Base-by-base conservation (phyloP, 2,113 vertebrate genomes). In the Euleptes europaea region DNA sequence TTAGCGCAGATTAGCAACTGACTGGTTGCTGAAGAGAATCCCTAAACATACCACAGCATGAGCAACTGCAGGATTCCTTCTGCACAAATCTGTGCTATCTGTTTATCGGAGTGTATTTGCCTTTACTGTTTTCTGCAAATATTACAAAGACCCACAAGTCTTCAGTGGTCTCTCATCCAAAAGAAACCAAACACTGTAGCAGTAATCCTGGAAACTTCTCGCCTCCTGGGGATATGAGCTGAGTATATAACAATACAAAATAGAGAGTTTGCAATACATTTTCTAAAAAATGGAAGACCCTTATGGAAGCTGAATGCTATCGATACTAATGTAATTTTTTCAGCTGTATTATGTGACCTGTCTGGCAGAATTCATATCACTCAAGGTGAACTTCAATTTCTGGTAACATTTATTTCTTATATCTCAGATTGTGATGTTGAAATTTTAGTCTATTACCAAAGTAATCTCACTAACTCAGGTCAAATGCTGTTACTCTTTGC, bases 21-120 rank as follows among this genome's bases (percentile, higher is more conserved):
- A 35, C 57, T 91, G 87, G 91, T 82, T 93, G 92, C 88, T 90
- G 93, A 95, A 95, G 87, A 81, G 90, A 84, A 90, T 91, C 80
- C 93, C 91, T 92, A 89, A 88, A 96, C 96, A 95, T 88, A 91
- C 90, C 69, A 72, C 71, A 85, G 21, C 14, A 65, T 47, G 54
- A 85, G 63, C 54, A n/a, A 44, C 54, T 42, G 13, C 31, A 28
- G 9, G 71, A 44, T 13, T 70, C 47, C 23, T 76, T 75, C 49
- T 70, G 19, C 47, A 54, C 5, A 57, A 75, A 77, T 57, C 3
- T 78, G 26, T 71, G n/a, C 7, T 12, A 72, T 63, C 60, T 63
- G 60, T 63, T 28, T 63, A 63, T 63, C 7, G 21, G 60, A 63
- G 60, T 63, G 60, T 63, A 63, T 63, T 63, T 63, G 60, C 28